Evolutionary conservation across 1,140 invertebrate species (phyloP).

Genomic region (Scaptodrosophila lebanonensis): DNA sequence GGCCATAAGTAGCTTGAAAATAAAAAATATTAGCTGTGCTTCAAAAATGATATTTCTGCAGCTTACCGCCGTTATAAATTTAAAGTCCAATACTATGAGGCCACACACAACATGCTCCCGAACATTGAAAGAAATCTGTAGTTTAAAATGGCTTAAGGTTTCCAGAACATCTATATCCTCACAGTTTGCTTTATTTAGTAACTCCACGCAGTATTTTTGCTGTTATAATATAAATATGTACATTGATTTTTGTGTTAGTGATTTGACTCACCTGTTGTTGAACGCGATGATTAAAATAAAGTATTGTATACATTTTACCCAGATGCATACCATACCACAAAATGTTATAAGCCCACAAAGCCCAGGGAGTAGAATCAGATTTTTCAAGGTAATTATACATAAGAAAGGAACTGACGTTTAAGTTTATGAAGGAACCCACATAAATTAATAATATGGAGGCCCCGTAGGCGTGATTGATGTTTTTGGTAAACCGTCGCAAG

Average conservation of each 20-base stretch:
- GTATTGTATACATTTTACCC: slow-evolving; percentile 48
- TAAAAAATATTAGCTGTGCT: too few species aligned
- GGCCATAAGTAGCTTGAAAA: slow-evolving; percentile 46
- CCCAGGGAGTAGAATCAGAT: background rate
- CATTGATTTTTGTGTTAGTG: background rate
- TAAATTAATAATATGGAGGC: slow-evolving; percentile 50
- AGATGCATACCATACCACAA: slow-evolving; percentile 56
- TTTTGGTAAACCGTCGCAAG: slow-evolving; percentile 41
- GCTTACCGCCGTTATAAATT: slow-evolving; percentile 46
- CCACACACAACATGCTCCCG: slow-evolving; percentile 40
- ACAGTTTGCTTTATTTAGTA: background rate
- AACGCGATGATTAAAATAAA: slow-evolving; percentile 45
- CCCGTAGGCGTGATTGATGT: slow-evolving; percentile 39
- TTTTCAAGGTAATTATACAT: slow-evolving; percentile 50
- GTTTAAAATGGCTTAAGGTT: slow-evolving; percentile 35
- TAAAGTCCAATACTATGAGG: slow-evolving; percentile 36
- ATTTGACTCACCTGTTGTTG: slow-evolving; percentile 24
- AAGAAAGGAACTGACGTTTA: slow-evolving; percentile 55
- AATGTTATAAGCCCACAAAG: slow-evolving; percentile 36
- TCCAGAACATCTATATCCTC: slow-evolving; percentile 33
- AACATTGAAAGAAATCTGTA: slow-evolving; percentile 36
- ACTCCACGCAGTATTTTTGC: slow-evolving; percentile 38
- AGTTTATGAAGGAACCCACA: slow-evolving; percentile 57
- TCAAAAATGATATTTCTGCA: background rate
- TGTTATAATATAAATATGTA: background rate